Base-by-base conservation (phyloP, 2,113 vertebrate genomes). In the Rhinolophus ferrumequinum region DNA sequence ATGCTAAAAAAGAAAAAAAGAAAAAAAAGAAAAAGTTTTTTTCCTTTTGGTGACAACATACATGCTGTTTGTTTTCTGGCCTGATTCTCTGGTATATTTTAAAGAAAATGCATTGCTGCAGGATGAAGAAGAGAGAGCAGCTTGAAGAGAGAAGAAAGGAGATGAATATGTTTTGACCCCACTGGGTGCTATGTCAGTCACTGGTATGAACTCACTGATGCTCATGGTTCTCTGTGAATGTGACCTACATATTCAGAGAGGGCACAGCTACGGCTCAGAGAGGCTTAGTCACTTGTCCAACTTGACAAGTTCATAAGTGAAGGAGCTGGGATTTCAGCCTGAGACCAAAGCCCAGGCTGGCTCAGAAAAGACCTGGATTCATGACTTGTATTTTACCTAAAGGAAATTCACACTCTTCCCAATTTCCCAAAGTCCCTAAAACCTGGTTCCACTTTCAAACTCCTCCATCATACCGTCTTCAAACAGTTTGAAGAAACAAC, bases 31-130 rank as follows among this genome's bases (percentile, higher is more conserved):
- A 69, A 33, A 33, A 86, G 26, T 52, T 92, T 28, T 85, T 85
- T 86, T 94, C 52, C 66, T 19, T 58, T 72, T 87, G 67, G 33
- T 69, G 58, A 28, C 35, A 90, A 80, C 14, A 5, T 66, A 35
- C 0, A 0, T 60, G 60, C 50, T 86, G 2, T 89, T 86, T 87
- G 88, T 69, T 94, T 94, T 80, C 84, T 93, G 95, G 26, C 33
- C 52, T 77, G 85, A 38, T 83, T 73, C 79, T 90, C 35, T 90
- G 82, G 90, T 52, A 58, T 0, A 79, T 77, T 92, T 96, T 64
- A 70, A 66, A 60, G 81, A 90, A 93, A 95, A 88, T 44, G 11
- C n/a, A 14, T 70, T 28, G 8, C 22, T 60, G 19, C 18, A 69
- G 26, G 50, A 69, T 47, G 47, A 91, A 69, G 72, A 94, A 60